These are phyloP conservation scores for Hirudo medicinalis DNA, from an alignment of 1,140 invertebrate genomes.

Conservation along the genomic window DNA sequence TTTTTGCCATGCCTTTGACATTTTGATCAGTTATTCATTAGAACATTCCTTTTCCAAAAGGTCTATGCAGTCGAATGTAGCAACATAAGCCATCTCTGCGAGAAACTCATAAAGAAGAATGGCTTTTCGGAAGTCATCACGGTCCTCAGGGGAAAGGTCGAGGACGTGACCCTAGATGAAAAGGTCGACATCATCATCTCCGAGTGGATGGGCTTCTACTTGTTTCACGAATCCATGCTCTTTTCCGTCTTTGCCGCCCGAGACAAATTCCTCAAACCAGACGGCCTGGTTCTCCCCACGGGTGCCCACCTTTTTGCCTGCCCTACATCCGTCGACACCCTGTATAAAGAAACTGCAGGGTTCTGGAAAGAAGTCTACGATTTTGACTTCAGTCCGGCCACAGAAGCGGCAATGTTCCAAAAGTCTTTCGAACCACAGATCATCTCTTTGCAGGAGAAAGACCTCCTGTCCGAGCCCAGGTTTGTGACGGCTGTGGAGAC, in stretches of 20 bases:
- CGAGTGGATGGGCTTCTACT: conserved; percentile 99
- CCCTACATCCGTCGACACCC: conserved; percentile 26
- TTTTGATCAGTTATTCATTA: neutral
- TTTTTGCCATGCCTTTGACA: no score
- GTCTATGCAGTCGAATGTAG: conserved; percentile 23
- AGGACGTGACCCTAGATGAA: conserved; percentile 62
- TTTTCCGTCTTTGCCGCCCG: conserved; percentile 84
- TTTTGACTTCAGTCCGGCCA: conserved; percentile 31
- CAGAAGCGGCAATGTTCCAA: conserved; percentile 4
- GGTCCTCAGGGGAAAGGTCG: conserved; percentile 88
- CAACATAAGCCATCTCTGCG: conserved; percentile 15
- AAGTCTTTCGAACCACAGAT: conserved; percentile 28
- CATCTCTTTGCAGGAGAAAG: conserved; percentile 23
- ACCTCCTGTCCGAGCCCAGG: conserved; percentile 27
- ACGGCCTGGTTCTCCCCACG: conserved; percentile 33
- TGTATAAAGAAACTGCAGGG: conserved; percentile 28
- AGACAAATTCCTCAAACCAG: conserved; percentile 71
- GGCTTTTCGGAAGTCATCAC: conserved; percentile 51
- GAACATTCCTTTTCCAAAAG: neutral
- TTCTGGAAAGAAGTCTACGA: conserved; percentile 36
- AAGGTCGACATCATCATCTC: conserved; percentile 98
- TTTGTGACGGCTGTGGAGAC: conserved; percentile 31
- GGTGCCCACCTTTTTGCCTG: conserved; percentile 29
- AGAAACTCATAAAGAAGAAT: conserved; percentile 21
- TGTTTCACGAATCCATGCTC: conserved; percentile 93